Conservation (phyloP, 1,140 invertebrate genomes). For the Apis dorsata region DNA sequence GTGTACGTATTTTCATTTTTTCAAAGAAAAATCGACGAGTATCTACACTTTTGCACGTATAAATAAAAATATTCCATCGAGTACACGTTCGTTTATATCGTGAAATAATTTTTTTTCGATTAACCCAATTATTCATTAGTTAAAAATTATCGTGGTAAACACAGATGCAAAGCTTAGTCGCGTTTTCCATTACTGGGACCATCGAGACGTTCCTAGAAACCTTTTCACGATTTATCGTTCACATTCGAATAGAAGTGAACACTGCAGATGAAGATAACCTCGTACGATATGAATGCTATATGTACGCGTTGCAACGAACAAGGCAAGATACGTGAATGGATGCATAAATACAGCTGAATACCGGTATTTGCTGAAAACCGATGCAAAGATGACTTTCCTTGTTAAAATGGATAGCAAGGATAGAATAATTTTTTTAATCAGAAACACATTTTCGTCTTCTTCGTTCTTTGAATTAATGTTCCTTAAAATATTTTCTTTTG, state of each 20-base stretch:
- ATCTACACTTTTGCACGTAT: no score
- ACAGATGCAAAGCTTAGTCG: neutral
- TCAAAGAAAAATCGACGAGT: no score
- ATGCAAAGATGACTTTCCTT: neutral
- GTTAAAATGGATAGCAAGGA: neutral
- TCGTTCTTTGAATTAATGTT: no score
- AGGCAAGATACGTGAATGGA: conserved; percentile 1
- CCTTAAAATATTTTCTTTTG: no score
- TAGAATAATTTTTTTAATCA: neutral
- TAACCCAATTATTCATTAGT: neutral
- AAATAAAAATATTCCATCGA: no score
- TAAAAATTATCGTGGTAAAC: neutral
- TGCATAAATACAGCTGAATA: conserved; percentile 11
- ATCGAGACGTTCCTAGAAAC: conserved; percentile 25
- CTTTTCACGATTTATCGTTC: conserved; percentile 32
- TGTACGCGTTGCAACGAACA: conserved; percentile 4
- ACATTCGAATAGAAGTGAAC: conserved; percentile 27
- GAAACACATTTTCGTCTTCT: neutral
- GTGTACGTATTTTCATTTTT: no score
- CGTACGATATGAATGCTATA: conserved; percentile 18
- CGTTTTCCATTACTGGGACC: conserved; percentile 19
- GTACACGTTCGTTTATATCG: no score
- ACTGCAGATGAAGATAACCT: conserved; percentile 32
- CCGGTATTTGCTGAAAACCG: neutral
- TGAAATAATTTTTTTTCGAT: no score